These are phyloP conservation scores for Galeopterus variegatus DNA, from an alignment of 2,113 vertebrate species.

Conservation along the genomic window DNA sequence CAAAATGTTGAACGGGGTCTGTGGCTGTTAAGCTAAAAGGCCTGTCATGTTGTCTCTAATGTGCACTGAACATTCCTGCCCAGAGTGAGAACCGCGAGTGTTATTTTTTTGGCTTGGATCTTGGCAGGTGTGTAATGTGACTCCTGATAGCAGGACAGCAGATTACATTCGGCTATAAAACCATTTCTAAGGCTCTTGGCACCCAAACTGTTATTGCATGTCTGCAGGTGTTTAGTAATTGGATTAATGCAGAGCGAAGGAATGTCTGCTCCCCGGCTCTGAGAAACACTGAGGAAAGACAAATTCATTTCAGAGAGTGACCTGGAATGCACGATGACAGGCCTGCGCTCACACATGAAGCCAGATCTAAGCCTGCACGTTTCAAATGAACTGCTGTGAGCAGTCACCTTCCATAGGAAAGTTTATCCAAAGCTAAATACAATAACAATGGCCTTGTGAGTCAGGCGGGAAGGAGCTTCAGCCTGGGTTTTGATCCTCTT, in stretches of 20 bases:
- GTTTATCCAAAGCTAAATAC: slow-evolving; percentile 95
- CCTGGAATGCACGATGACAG: slow-evolving; percentile 93
- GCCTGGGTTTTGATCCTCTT: slow-evolving; percentile 91
- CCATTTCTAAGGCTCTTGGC: slow-evolving; percentile 92
- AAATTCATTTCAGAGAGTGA: slow-evolving; percentile 90
- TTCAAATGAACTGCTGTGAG: slow-evolving; percentile 90
- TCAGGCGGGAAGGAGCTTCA: slow-evolving; percentile 88
- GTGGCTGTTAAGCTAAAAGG: slow-evolving; percentile 84
- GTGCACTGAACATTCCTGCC: slow-evolving; percentile 85
- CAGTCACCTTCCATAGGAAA: slow-evolving; percentile 91
- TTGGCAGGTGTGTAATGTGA: slow-evolving; percentile 94
- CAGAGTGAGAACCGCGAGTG: slow-evolving; percentile 85
- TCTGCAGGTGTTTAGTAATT: slow-evolving; percentile 97
- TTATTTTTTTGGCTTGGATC: slow-evolving; percentile 90
- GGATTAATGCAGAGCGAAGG: slow-evolving; percentile 94
- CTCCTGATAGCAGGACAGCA: slow-evolving; percentile 91
- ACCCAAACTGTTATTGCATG: slow-evolving; percentile 93
- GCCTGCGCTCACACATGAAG: slow-evolving; percentile 89
- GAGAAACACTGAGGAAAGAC: slow-evolving; percentile 90
- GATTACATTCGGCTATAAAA: slow-evolving; percentile 92
- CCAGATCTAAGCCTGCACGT: slow-evolving; percentile 89
- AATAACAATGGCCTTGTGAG: slow-evolving; percentile 92
- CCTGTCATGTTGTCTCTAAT: slow-evolving; percentile 85
- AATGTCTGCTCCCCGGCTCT: slow-evolving; percentile 90
- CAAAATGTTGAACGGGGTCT: slow-evolving; percentile 81